Conservation (phyloP, 2,113 vertebrate genomes). For the Dicentrarchus labrax region DNA sequence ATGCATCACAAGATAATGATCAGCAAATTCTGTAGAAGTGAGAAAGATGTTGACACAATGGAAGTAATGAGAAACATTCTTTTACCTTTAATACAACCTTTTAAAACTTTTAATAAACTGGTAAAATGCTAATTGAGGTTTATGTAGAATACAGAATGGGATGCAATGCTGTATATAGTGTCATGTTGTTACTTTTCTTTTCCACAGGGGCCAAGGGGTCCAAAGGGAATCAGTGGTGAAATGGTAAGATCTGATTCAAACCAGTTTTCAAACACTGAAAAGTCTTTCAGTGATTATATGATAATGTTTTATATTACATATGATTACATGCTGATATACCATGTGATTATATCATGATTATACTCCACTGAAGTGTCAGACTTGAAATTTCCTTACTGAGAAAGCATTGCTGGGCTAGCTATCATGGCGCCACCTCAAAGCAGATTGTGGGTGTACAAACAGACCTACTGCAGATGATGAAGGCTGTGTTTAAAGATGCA, state of each 20-base stretch:
- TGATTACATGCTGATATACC: conserved; percentile 12
- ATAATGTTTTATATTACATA: not conserved
- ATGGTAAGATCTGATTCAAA: conserved; percentile 87
- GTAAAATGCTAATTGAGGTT: not conserved
- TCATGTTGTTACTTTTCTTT: conserved; percentile 29
- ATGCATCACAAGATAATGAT: not conserved
- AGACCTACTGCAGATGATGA: conserved; percentile 7
- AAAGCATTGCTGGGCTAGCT: conserved; percentile 3
- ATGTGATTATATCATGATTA: conserved; percentile 21
- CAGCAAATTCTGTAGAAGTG: not conserved
- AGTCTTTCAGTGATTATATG: not conserved
- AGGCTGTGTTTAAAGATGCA: conserved; percentile 27
- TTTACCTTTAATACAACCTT: conserved; percentile 4
- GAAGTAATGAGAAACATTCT: not conserved
- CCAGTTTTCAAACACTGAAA: conserved; percentile 7
- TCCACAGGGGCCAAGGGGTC: conserved; percentile 90
- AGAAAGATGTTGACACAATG: not conserved
- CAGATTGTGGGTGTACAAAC: conserved; percentile 11
- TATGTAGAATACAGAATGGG: not conserved
- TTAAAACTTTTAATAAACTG: not conserved
- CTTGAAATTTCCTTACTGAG: conserved; percentile 6
- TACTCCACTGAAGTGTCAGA: conserved; percentile 14
- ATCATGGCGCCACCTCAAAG: conserved; percentile 18
- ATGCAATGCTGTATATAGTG: not conserved
- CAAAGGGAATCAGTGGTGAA: conserved; percentile 92